Base-by-base conservation (phyloP, 2,888 invertebrate genomes). In the Bruchidius siliquastri region DNA sequence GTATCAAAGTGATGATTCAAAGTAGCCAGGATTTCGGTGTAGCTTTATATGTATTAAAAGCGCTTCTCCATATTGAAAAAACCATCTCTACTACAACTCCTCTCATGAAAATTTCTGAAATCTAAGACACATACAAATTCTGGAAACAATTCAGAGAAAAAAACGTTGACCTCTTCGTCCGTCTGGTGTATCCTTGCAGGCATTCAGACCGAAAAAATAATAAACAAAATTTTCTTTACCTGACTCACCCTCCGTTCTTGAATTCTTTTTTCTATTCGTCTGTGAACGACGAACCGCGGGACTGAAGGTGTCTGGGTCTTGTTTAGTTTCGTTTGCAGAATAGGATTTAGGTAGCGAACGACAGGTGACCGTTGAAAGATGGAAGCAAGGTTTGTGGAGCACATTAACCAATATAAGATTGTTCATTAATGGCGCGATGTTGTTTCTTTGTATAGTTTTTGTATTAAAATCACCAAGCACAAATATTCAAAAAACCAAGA, bases 211-310 rank as follows among this genome's bases (percentile, higher is more conserved):
- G 69, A 66, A 74, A 74, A 72, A 72, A 72, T 69, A 69, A 67
- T 72, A 74, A 72, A 74, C 74, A 69, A 71, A 72, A 68, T 74
- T 73, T 68, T 67, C 49, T 74, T 73, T 74, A 74, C 74, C 74
- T 74, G 74, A 70, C 21, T 70, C 69, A 71, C 71, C 73, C 73
- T 68, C n/a, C 49, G 30, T 68, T 71, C 22, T 30, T 13, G 49
- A 26, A 49, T 49, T 49, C 49, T 49, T 49, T 49, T 49, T 49
- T 49, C 10, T 49, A 18, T 18, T n/a, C 49, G 49, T 13, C 49
- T 49, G 49, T 13, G 49, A 13, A 18, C 49, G 18, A 49, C 49
- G 49, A 49, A 49, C 49, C 49, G 18, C 13, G 6, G 49, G 13
- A 4, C 13, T 49, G 49, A 49, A 8, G 49, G 49, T 49, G 49